A percentile compares a stretch with the other conserved stretches of the same genome.
phyloP scores from a whole-genome alignment of 2,888 invertebrate species.

The Fragum fragum region DNA sequence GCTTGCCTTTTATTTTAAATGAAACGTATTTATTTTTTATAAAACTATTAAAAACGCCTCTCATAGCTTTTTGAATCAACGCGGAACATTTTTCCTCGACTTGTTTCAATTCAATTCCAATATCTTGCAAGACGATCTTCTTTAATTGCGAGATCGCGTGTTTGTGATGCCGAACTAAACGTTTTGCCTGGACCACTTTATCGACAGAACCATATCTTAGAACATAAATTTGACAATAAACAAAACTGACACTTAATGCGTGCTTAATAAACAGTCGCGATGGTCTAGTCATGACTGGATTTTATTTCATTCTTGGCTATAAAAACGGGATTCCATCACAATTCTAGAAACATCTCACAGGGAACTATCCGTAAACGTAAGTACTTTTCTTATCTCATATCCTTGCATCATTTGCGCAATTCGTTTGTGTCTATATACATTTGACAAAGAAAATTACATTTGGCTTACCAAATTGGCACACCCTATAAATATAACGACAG shows the following conservation, averaged over 20 bases:
- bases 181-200: constrained; percentile 2
- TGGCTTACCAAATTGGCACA: too few relatives aligned
- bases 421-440: neutral
- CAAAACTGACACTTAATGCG: constrained; percentile 37
- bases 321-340: constrained; percentile 21
- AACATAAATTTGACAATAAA: constrained; percentile 31
- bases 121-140: constrained; percentile 36
- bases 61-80: too few relatives aligned
- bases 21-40: too few relatives aligned
- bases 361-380: neutral
- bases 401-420: neutral
- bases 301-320: constrained; percentile 17
- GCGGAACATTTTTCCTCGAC: neutral
- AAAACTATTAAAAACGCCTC: too few relatives aligned
- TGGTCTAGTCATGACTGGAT: constrained; percentile 9
- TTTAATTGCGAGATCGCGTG: constrained; percentile 53
- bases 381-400: neutral
- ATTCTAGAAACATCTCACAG: constrained; percentile 11
- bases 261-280: constrained; percentile 22
- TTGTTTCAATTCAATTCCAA: constrained; percentile 24
- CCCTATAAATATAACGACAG: too few relatives aligned
- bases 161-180: constrained; percentile 15
- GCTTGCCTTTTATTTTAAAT: too few relatives aligned
- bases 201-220: constrained; percentile 23
- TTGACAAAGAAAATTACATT: too few relatives aligned